Percentiles rank a stretch among this genome's conserved stretches.
Conservation (phyloP, 2,888 invertebrate genomes). For the Marasmarcha lunaedactyla region DNA sequence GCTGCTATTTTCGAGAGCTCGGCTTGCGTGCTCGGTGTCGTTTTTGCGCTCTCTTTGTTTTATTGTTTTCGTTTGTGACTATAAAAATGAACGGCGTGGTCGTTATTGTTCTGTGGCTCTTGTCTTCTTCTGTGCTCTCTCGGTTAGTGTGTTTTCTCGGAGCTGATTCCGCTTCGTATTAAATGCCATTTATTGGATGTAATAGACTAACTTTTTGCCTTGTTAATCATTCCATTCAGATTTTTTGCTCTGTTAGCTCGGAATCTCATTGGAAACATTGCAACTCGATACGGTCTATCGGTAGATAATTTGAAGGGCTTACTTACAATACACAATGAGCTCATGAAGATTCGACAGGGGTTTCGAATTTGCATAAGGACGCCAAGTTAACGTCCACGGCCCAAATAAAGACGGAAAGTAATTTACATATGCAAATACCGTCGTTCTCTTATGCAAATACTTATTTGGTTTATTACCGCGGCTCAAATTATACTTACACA, state of each 20-base stretch:
- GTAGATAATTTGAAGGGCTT: conserved; percentile 27
- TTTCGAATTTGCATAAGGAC: conserved; percentile 32
- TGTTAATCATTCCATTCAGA: conserved; percentile 38
- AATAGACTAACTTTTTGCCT: conserved; percentile 34
- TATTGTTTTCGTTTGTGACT: conserved; percentile 49
- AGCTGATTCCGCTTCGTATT: conserved; percentile 29
- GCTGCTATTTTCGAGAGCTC: conserved; percentile 50
- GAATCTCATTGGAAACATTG: conserved; percentile 24
- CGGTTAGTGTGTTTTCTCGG: conserved; percentile 29
- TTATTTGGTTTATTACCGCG: conserved; percentile 56
- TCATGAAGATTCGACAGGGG: conserved; percentile 26
- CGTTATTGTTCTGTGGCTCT: conserved; percentile 48
- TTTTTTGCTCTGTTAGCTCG: conserved; percentile 27
- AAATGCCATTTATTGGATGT: conserved; percentile 34
- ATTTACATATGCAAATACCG: conserved; percentile 67
- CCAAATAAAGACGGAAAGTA: conserved; percentile 60
- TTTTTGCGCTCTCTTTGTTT: conserved; percentile 56
- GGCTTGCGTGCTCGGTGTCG: conserved; percentile 47
- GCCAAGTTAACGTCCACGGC: conserved; percentile 47
- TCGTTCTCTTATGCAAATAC: conserved; percentile 60
- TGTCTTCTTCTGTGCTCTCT: conserved; percentile 26
- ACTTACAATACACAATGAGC: conserved; percentile 22
- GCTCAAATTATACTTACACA: conserved; percentile 56
- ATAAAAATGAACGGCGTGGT: conserved; percentile 48
- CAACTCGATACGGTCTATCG: conserved; percentile 22